phyloP scores from a whole-genome alignment of 2,888 invertebrate species.

The Protodeltote pygarga region DNA sequence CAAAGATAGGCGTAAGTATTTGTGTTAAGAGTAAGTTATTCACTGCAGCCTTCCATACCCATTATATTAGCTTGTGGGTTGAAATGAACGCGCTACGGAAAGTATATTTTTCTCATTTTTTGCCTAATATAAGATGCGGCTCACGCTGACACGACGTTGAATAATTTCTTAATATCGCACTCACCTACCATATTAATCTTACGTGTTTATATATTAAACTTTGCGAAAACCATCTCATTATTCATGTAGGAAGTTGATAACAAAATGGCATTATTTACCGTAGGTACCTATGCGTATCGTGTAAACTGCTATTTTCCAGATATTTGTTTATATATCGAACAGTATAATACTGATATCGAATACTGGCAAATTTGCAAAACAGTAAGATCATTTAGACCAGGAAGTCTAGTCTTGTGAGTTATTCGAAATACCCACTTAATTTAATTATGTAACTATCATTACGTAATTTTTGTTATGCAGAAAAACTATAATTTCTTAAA shows the following conservation, averaged over 20 bases:
- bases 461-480: too few species aligned
- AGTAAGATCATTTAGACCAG: too few species aligned
- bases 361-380: too few species aligned
- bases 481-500: too few species aligned
- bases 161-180: conserved; percentile 23
- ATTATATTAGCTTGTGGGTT: not conserved
- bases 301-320: conserved; percentile 10
- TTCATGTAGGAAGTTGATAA: conserved; percentile 12
- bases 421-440: too few species aligned
- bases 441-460: too few species aligned
- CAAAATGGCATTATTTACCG: conserved; percentile 9
- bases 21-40: too few species aligned
- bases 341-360: too few species aligned
- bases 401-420: too few species aligned
- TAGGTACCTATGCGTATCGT: conserved; percentile 1
- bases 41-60: too few species aligned
- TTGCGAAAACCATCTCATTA: conserved; percentile 7
- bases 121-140: conserved; percentile 14
- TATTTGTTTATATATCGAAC: not conserved
- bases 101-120: conserved; percentile 15
- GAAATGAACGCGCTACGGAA: conserved; percentile 10
- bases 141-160: conserved; percentile 29
- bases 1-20: too few species aligned
- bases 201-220: conserved; percentile 22
- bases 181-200: conserved; percentile 14